These are phyloP conservation scores for Drosophila bocki DNA, from an alignment of 1,140 invertebrate species.

Conservation along the genomic window DNA sequence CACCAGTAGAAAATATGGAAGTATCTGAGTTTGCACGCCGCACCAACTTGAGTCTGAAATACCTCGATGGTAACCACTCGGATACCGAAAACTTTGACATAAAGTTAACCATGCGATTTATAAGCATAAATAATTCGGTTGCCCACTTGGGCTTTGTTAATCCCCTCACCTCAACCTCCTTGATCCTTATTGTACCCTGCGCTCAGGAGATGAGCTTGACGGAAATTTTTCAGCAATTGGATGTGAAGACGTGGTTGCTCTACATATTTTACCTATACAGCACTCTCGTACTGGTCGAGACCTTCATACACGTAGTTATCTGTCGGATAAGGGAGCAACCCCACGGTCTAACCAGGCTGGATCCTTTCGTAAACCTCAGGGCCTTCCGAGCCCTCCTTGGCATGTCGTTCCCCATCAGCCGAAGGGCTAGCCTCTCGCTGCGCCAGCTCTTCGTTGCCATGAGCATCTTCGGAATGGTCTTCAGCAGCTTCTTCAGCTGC, in stretches of 20 bases:
- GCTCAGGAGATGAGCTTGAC: conserved; percentile 11
- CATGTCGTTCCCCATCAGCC: conserved; percentile 5
- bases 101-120: neutral
- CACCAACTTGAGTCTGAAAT: neutral
- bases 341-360: neutral
- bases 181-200: conserved; percentile 37
- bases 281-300: conserved; percentile 22
- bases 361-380: conserved; percentile 20
- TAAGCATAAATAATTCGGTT: neutral
- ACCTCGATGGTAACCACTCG: neutral
- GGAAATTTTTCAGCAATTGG: conserved; percentile 10
- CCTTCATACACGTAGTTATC: neutral
- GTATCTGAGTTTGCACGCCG: neutral
- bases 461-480: conserved; percentile 40
- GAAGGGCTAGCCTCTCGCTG: conserved; percentile 13
- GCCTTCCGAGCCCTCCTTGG: conserved; percentile 48
- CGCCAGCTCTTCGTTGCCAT: conserved; percentile 35
- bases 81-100: neutral
- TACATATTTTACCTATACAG: conserved; percentile 24
- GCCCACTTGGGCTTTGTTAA: neutral
- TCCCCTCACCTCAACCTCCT: neutral
- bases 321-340: conserved; percentile 1
- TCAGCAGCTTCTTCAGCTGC: conserved; percentile 31
- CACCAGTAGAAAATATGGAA: neutral
- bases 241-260: conserved; percentile 6